A percentile compares a stretch with the other conserved stretches of the same genome.
Evolutionary conservation across 92 coral and sea anemone genomes (phyloP).

Genomic region (Epizoanthus scotinus): DNA sequence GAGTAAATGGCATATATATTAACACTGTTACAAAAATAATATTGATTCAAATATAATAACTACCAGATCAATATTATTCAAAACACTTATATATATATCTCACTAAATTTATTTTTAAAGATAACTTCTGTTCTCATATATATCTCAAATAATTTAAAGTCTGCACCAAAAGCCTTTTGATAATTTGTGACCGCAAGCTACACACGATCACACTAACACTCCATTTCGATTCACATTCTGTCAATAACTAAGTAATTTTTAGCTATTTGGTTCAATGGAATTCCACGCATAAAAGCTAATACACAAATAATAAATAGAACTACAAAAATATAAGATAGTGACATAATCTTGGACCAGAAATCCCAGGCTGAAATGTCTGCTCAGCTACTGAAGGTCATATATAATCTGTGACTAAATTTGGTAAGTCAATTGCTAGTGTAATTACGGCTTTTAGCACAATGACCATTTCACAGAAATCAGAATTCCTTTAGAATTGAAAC

Average conservation of each 20-base stretch:
- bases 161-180: too few species aligned
- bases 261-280: background rate
- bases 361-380: background rate
- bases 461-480: slow-evolving; percentile 4
- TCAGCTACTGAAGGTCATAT: background rate
- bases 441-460: slow-evolving; percentile 35
- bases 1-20: background rate
- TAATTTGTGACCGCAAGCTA: too few species aligned
- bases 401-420: slow-evolving; percentile 32
- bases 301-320: slow-evolving; percentile 10
- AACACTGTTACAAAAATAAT: background rate
- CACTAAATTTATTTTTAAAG: slow-evolving; percentile 11
- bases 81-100: background rate
- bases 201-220: too few species aligned
- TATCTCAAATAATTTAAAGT: background rate
- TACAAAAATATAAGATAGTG: background rate
- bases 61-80: background rate
- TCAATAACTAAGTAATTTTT: too few species aligned
- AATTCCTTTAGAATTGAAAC: background rate
- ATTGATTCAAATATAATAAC: slow-evolving; percentile 5
- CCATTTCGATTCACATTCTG: too few species aligned
- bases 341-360: background rate
- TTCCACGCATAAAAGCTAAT: slow-evolving; percentile 11
- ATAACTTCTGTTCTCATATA: background rate
- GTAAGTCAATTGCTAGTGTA: slow-evolving; percentile 29